phyloP scores from a whole-genome alignment of 1,140 invertebrate genomes.

The Diachasma alloeum region DNA sequence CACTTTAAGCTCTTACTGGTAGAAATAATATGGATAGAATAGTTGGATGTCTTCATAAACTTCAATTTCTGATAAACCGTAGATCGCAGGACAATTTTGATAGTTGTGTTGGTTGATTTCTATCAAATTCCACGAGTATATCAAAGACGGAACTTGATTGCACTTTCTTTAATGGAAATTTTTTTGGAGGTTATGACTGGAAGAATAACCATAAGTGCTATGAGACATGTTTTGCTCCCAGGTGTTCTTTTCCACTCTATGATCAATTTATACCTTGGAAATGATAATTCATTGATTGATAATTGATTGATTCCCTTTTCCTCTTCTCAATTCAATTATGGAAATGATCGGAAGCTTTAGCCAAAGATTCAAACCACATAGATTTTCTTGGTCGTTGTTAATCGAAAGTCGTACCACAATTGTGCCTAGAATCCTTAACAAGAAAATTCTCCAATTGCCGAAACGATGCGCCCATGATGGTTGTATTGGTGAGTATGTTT shows the following conservation, averaged over 20 bases:
- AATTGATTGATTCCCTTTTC: too few relatives aligned
- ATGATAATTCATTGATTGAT: too few relatives aligned
- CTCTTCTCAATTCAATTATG: too few relatives aligned
- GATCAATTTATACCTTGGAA: too few relatives aligned
- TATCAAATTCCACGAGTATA: background rate
- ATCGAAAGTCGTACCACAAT: background rate
- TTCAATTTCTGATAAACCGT: conserved; percentile 8
- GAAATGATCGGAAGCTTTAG: too few relatives aligned
- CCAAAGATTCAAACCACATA: too few relatives aligned
- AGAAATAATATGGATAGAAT: background rate
- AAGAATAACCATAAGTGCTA: too few relatives aligned
- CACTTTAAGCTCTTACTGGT: background rate
- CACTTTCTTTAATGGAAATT: background rate
- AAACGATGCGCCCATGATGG: background rate
- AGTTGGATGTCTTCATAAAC: background rate
- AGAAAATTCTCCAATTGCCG: background rate
- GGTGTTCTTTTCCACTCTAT: too few relatives aligned
- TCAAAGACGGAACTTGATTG: background rate
- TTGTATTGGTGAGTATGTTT: background rate
- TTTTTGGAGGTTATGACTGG: background rate
- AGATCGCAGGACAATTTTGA: background rate
- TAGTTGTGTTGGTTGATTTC: background rate
- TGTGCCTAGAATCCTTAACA: background rate
- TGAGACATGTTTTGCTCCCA: too few relatives aligned
- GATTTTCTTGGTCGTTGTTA: background rate